Evolutionary conservation across 2,797 vertebrate genomes (phyloP).

Genomic region (Hylomyscus alleni): DNA sequence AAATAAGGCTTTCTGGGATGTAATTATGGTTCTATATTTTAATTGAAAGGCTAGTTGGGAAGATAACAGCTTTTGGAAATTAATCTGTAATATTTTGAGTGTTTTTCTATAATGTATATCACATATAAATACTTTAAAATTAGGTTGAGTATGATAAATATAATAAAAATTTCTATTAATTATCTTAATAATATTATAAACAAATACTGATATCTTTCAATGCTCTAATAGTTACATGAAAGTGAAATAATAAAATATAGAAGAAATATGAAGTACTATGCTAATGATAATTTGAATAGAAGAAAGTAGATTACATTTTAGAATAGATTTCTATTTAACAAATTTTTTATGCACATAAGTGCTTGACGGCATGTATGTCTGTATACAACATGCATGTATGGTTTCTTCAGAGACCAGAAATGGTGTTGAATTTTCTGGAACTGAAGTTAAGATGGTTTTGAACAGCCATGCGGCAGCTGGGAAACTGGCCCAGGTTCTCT

Average conservation of each 20-base stretch:
- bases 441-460: background rate
- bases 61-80: conserved; percentile 16
- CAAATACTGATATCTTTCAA: conserved; percentile 33
- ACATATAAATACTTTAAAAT: conserved; percentile 3
- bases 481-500: background rate
- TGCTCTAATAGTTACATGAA: conserved; percentile 19
- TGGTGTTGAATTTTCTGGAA: background rate
- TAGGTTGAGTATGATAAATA: background rate
- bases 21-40: conserved; percentile 33
- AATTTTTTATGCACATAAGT: background rate
- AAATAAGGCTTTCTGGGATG: background rate
- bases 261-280: background rate
- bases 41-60: background rate
- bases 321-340: background rate
- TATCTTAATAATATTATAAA: conserved; percentile 24
- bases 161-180: conserved; percentile 29
- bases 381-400: background rate
- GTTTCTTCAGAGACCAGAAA: background rate
- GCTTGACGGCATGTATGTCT: background rate
- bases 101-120: background rate
- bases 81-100: background rate
- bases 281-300: background rate
- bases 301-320: background rate
- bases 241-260: conserved; percentile 23
- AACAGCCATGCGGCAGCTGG: background rate